Base-by-base conservation (phyloP, 2,113 vertebrate species). In the Corythaixoides concolor region DNA sequence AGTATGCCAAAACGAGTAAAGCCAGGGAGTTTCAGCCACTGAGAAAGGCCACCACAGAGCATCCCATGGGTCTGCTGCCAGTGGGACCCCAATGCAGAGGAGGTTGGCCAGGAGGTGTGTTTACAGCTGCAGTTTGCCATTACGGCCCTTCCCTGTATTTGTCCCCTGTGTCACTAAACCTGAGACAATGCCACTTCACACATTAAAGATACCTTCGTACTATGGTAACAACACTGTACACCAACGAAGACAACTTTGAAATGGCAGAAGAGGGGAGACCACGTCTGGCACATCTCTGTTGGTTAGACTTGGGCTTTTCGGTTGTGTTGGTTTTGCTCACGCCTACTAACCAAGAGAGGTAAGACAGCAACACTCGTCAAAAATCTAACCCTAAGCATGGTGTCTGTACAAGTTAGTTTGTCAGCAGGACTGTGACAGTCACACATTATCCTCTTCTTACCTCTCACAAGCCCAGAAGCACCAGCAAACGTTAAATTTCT, bases 181-280 rank as follows among this genome's bases (percentile, higher is more conserved):
- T 74, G 63, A 27, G 45, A 12, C 0, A 0, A 53, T 18, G 17
- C 5, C 59, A 55, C 33, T 49, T 88, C 35, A 62, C 50, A 45
- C 53, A 4, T 23, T 69, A n/a, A 58, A 69, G 35, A 23, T 27
- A 9, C 5, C 62, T 64, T 53, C 41, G 14, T 17, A 58, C 18
- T 0, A 0, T 7, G 10, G 6, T 39, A n/a, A 32, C 56, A 89
- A 47, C 12, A 5, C 15, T 18, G 20, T 11, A 39, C 5, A 11
- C 66, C 50, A 59, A 74, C 0, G 1, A 69, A 64, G 32, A 35
- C 45, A 59, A 7, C 16, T 26, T n/a, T 81, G 26, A 69, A 64
- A 67, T 12, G 12, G 8, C 24, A 69, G 28, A 67, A 32, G 22
- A 88, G 20, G 9, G 11, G 8, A 62, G 8, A 19, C 0, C 4